Evolutionary conservation across 2,888 invertebrate genomes (phyloP).

Genomic region (Charanyca ferruginea): DNA sequence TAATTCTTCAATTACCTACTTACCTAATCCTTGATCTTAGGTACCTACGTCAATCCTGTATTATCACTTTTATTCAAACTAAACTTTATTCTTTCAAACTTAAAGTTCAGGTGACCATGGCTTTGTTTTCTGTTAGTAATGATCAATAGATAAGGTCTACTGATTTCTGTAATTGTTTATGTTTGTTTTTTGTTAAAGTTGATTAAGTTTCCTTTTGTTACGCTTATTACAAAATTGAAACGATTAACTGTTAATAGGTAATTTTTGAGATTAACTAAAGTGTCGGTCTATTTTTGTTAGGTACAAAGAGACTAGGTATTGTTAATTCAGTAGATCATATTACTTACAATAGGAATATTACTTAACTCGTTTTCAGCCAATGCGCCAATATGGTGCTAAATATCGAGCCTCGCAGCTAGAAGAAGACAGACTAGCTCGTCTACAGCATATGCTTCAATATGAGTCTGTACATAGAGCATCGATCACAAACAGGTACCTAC

Average conservation of each 20-base stretch:
- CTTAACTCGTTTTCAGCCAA: too few species aligned
- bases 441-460: too few species aligned
- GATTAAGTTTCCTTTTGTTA: constrained; percentile 43
- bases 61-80: background rate
- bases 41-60: constrained; percentile 15
- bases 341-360: too few species aligned
- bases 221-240: constrained; percentile 31
- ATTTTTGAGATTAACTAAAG: constrained; percentile 2
- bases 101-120: constrained; percentile 13
- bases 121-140: constrained; percentile 24
- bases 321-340: background rate
- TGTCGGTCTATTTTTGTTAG: constrained; percentile 26
- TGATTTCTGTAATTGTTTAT: constrained; percentile 59
- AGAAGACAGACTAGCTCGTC: too few species aligned
- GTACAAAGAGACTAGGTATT: background rate
- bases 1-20: constrained; percentile 23
- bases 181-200: constrained; percentile 46
- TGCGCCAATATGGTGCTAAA: too few species aligned
- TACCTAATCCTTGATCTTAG: constrained; percentile 35
- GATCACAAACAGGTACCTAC: too few species aligned
- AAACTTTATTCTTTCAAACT: accelerated
- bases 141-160: constrained; percentile 53
- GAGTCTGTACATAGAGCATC: too few species aligned
- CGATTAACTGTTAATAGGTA: constrained; percentile 36
- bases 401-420: too few species aligned